Evolutionary conservation across 2,888 invertebrate genomes (phyloP), one percentile per base, ranked within the genome.

Genomic region (Ischnus inquisitorius): DNA sequence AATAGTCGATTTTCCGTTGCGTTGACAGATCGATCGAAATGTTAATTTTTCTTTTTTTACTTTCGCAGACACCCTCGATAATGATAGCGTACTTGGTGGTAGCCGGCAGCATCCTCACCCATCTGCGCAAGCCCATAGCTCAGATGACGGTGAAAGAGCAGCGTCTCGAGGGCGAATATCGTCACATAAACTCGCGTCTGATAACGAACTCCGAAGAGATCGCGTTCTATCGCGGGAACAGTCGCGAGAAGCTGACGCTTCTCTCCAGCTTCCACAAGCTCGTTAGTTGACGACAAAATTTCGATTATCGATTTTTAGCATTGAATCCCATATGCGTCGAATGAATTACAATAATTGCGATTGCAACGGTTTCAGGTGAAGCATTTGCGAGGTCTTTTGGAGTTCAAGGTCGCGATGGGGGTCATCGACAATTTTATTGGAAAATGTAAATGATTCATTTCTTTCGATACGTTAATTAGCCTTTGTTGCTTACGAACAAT

Each of bases 161-260:
- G 94, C 97, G 98, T 93, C 94, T 99, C n/a, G 99, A 99, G 94
- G 99, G 99, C 75, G 99, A 99, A 95, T 99, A 98, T 94, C 96
- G 99, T 92, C 99, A 98, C 92, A 98, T 99, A 43, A 98, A 99
- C 94, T 98, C 99, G 1, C 95, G 99, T 71, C 95, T 99, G 41
- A 99, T 99, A 83, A 98, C 99, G 0, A 99, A 99, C 94, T 97
- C 99, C 0, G 99, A 99, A 94, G 99, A 99, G 94, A 96, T 98
- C 57, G 96, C 97, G 0, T 97, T 97, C 93, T 97, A 96, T 90
- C 96, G 97, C 94, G 97, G 97, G 86, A 97, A 97, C 90, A 95
- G 96, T 85, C 95, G 98, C 16, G 99, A 99, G 93, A 97, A 98
- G 92, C 94, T 97, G 60, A 99, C 98, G 0, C 94, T 99, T 12